Percentiles rank a stretch among this genome's conserved stretches.
Conservation (phyloP, 1,140 invertebrate species). For the Microplitis demolitor region DNA sequence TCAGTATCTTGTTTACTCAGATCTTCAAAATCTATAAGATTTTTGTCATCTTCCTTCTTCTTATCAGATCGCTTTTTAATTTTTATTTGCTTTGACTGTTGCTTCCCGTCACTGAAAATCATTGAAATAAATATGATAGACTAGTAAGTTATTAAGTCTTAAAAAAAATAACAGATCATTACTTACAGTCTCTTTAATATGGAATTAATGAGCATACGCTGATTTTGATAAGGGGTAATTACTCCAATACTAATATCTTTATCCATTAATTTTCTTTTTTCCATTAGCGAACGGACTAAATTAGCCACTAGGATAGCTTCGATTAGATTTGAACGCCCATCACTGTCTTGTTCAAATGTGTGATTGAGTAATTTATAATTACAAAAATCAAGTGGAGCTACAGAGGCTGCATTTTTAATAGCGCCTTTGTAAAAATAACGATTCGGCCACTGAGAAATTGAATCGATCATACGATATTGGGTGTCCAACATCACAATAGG, state of each 20-base stretch:
- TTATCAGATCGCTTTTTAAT: no score
- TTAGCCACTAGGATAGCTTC: background rate
- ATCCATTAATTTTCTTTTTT: background rate
- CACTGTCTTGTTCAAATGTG: conserved; percentile 44
- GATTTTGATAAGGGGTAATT: background rate
- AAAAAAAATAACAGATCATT: no score
- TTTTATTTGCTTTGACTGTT: no score
- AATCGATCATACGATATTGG: conserved; percentile 86
- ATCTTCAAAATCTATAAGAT: no score
- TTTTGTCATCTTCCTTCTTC: no score
- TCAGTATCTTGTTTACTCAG: no score
- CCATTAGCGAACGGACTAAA: background rate
- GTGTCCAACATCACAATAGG: conserved; percentile 66
- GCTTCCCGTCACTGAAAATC: no score
- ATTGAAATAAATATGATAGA: no score
- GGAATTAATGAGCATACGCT: background rate
- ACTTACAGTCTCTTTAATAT: no score
- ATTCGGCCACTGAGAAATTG: conserved; percentile 73
- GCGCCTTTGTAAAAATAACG: conserved; percentile 71
- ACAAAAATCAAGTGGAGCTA: conserved; percentile 44
- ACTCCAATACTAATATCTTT: background rate
- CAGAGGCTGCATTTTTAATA: conserved; percentile 60
- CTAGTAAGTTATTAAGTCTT: no score
- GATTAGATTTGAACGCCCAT: background rate
- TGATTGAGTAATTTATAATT: conserved; percentile 67